Percentiles rank a stretch among this genome's conserved stretches.
Evolutionary conservation across 2,797 vertebrate species (phyloP).

Genomic region (Rachycentron canadum): DNA sequence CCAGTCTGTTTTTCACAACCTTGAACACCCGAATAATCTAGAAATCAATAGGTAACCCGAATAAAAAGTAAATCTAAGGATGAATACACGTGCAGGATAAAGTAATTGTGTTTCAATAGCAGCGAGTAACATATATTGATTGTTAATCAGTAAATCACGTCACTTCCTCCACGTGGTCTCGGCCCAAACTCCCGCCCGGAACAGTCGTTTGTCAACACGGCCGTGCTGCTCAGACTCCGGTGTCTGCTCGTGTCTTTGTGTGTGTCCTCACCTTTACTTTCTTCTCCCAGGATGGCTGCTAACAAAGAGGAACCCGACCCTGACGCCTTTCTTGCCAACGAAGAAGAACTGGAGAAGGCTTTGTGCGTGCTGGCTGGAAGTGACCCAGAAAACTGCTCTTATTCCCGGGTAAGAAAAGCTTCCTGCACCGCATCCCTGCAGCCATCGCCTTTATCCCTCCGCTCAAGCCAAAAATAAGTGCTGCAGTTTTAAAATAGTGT

Average conservation of each 20-base stretch:
- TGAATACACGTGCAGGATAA: too few relatives aligned
- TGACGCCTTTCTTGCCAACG: conserved; percentile 80
- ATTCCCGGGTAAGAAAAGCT: conserved; percentile 86
- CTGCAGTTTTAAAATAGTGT: background rate
- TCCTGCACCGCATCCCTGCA: conserved; percentile 27
- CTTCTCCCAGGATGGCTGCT: conserved; percentile 69
- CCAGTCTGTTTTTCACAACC: background rate
- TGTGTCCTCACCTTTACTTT: background rate
- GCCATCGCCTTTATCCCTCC: conserved; percentile 2
- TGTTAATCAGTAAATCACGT: conserved; percentile 13
- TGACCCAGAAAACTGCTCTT: conserved; percentile 94
- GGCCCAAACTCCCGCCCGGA: conserved; percentile 77
- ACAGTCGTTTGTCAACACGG: conserved; percentile 63
- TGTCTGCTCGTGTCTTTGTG: background rate
- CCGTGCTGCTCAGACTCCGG: background rate
- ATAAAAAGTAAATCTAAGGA: background rate
- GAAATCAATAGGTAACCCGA: background rate
- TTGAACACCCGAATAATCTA: too few relatives aligned
- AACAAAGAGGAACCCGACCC: conserved; percentile 60
- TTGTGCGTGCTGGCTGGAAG: conserved; percentile 91
- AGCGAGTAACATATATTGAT: background rate
- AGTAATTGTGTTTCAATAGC: too few relatives aligned
- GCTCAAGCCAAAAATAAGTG: background rate
- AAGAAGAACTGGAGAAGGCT: conserved; percentile 88
- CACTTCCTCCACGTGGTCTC: conserved; percentile 76